A percentile compares a stretch with the other conserved stretches of the same genome.
These are phyloP conservation scores for Eclectus roratus DNA, from an alignment of 2,113 vertebrate species.

Conservation along the genomic window DNA sequence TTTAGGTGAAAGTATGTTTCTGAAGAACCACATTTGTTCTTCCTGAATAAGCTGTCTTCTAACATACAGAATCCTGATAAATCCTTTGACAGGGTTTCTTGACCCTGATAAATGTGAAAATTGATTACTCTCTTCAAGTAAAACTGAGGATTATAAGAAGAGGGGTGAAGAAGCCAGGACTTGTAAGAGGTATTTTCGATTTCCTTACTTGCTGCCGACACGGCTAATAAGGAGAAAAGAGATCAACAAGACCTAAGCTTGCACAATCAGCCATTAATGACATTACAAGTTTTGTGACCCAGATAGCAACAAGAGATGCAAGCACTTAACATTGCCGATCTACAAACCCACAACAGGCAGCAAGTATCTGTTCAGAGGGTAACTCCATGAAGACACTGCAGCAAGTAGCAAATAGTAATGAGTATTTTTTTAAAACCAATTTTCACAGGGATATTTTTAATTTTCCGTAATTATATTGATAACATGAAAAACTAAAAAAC, in stretches of 20 bases:
- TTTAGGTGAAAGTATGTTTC: neutral
- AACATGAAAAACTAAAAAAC: neutral
- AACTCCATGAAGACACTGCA: neutral
- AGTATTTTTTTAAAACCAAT: neutral
- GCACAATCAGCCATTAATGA: neutral
- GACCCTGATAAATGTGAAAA: neutral
- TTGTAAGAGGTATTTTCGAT: neutral
- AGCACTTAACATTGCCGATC: fast-evolving
- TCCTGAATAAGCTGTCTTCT: neutral
- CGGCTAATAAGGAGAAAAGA: neutral
- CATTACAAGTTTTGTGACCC: neutral
- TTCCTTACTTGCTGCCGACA: neutral
- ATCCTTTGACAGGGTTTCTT: neutral
- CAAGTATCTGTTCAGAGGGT: neutral
- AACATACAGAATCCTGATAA: neutral
- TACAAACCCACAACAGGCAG: neutral
- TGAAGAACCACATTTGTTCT: slow-evolving; percentile 19
- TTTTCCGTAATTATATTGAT: neutral
- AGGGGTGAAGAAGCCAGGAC: neutral
- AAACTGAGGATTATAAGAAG: neutral
- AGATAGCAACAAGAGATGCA: neutral
- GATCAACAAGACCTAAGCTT: neutral
- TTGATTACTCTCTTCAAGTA: neutral
- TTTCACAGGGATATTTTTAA: neutral
- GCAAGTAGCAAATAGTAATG: neutral